A percentile compares a stretch with the other conserved stretches of the same genome.
These are phyloP conservation scores for Cerceris rybyensis DNA, from an alignment of 2,888 invertebrate species.

Conservation along the genomic window DNA sequence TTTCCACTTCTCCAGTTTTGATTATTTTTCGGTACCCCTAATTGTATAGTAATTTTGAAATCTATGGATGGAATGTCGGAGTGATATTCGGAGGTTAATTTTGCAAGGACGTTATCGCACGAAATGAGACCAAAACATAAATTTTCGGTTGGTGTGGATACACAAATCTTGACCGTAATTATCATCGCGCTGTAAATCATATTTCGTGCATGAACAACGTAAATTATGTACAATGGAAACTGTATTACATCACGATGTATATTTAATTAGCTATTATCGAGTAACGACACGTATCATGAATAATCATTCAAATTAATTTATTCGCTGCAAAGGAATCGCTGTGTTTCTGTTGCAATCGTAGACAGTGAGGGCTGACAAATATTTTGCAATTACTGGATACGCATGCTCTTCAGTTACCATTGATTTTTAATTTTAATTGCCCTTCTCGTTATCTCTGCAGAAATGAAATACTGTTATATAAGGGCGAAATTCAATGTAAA, in stretches of 20 bases:
- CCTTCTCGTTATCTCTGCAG: constrained; percentile 42
- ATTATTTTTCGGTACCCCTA: too few species aligned
- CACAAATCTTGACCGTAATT: constrained; percentile 30
- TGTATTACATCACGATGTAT: constrained; percentile 14
- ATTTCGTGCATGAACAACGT: constrained; percentile 21
- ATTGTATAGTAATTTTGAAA: neutral
- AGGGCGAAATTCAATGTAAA: constrained; percentile 31
- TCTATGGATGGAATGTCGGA: constrained; percentile 32
- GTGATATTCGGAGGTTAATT: constrained; percentile 27
- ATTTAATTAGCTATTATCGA: constrained; percentile 59
- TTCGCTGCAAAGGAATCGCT: constrained; percentile 28
- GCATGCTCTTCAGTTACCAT: constrained; percentile 15
- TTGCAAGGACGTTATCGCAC: neutral
- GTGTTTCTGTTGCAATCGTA: constrained; percentile 7
- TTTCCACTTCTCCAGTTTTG: too few species aligned
- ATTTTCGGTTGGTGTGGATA: constrained; percentile 20
- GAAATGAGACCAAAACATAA: constrained; percentile 29
- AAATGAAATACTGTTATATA: constrained; percentile 19
- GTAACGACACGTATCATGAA: constrained; percentile 34
- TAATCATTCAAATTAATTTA: constrained; percentile 53
- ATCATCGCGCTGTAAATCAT: constrained; percentile 44
- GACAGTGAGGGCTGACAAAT: constrained; percentile 38
- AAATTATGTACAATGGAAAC: constrained; percentile 32
- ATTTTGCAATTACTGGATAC: constrained; percentile 27
- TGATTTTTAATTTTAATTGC: constrained; percentile 59